A percentile compares a stretch with the other conserved stretches of the same genome.
Evolutionary conservation across 2,797 vertebrate species (phyloP).

Genomic region (Pangasius djambal): DNA sequence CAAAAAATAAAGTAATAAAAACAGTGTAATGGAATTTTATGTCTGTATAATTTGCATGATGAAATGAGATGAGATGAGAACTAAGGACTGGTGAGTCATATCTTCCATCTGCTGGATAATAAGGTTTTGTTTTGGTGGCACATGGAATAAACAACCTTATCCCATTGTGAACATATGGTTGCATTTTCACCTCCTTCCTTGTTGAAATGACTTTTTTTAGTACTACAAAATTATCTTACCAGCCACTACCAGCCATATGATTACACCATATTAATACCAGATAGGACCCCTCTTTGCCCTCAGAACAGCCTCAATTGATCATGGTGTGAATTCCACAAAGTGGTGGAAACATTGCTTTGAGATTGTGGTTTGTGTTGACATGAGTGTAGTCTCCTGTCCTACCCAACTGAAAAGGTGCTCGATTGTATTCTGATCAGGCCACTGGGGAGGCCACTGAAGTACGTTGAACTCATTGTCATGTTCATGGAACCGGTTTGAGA

Average conservation of each 20-base stretch:
- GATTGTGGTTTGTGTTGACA: neutral
- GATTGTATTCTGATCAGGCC: neutral
- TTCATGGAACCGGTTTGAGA: no score
- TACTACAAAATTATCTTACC: neutral
- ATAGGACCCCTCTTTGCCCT: neutral
- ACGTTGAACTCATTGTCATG: neutral
- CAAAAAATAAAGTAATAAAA: neutral
- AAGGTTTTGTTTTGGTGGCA: neutral
- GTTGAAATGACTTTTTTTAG: neutral
- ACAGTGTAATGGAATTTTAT: neutral
- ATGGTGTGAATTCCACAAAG: neutral
- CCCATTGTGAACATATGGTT: neutral
- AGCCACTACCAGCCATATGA: neutral
- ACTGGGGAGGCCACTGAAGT: neutral
- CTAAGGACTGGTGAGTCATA: conserved; percentile 1
- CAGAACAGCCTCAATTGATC: neutral
- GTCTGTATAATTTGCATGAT: neutral
- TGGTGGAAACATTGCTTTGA: neutral
- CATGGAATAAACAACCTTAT: neutral
- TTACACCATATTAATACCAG: neutral
- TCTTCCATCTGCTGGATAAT: conserved; percentile 5
- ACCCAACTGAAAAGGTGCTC: neutral
- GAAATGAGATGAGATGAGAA: conserved; percentile 1
- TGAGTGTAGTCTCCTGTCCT: neutral
- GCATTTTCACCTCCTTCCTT: neutral